Percentiles rank a stretch among this genome's conserved stretches.
phyloP scores from a whole-genome alignment of 2,888 invertebrate genomes.

The Dioctria rufipes region DNA sequence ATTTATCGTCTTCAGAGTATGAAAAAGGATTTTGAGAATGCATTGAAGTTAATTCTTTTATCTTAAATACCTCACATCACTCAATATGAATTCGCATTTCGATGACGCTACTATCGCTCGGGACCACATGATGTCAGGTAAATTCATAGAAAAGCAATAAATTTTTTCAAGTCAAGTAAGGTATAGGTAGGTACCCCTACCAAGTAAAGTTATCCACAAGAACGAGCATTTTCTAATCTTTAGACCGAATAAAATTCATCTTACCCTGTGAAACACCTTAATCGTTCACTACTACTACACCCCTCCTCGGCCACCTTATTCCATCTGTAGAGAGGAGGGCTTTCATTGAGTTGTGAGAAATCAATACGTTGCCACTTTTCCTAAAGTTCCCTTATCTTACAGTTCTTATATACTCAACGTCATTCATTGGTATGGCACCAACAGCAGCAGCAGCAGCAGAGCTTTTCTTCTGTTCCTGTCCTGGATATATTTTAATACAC shows the following conservation, averaged over 20 bases:
- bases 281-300: constrained; percentile 17
- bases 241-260: constrained; percentile 26
- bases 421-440: constrained; percentile 6
- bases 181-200: no score
- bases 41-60: no score
- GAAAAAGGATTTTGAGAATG: no score
- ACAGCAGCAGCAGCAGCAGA: no score
- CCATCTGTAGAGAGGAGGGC: neutral
- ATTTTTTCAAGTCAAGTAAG: no score
- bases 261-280: constrained; percentile 25
- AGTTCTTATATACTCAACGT: neutral
- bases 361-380: constrained; percentile 31
- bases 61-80: no score
- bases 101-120: no score
- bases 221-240: constrained; percentile 9
- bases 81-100: no score
- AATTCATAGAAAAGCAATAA: no score
- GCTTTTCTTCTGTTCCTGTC: constrained; percentile 8
- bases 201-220: neutral
- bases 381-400: neutral
- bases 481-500: constrained; percentile 29
- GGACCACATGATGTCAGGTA: no score
- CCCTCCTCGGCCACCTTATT: neutral
- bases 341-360: neutral
- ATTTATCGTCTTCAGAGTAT: no score